Conservation (phyloP, 2,113 vertebrate genomes). For the Halichoeres trimaculatus region DNA sequence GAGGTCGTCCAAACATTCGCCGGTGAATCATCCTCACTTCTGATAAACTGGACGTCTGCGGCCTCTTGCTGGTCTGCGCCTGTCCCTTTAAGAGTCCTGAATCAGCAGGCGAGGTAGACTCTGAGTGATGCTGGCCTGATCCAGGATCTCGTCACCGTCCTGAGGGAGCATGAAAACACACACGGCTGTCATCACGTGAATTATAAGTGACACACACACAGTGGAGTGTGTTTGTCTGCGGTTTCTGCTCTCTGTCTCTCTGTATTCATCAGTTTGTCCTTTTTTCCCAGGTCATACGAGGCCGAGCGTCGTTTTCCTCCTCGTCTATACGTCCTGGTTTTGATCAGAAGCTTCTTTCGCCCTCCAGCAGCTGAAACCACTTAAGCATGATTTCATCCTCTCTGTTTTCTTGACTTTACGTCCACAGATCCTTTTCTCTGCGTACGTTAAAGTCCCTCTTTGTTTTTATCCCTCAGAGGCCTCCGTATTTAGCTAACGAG, state of each 20-base stretch:
- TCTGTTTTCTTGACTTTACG: slow-evolving; percentile 7
- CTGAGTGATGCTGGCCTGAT: too few species aligned
- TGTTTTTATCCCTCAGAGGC: slow-evolving; percentile 6
- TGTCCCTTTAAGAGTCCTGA: too few species aligned
- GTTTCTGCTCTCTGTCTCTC: background rate
- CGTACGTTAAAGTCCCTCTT: background rate
- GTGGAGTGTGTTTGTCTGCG: background rate
- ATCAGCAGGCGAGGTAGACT: too few species aligned
- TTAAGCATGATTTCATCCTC: slow-evolving; percentile 2
- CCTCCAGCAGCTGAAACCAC: slow-evolving; percentile 33
- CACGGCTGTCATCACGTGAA: slow-evolving; percentile 1
- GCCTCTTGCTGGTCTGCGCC: too few species aligned
- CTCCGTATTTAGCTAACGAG: background rate
- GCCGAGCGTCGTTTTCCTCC: background rate
- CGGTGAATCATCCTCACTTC: slow-evolving; percentile 28
- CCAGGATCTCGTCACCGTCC: background rate
- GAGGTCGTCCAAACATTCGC: background rate
- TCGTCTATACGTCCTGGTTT: background rate
- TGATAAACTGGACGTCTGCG: too few species aligned
- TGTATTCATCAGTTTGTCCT: too few species aligned
- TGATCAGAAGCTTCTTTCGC: slow-evolving; percentile 23
- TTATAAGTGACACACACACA: slow-evolving; percentile 1
- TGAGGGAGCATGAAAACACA: background rate
- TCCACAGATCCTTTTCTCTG: background rate
- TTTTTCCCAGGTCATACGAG: background rate